phyloP scores from a whole-genome alignment of 2,797 vertebrate genomes.

The Enteromius argenteus region DNA sequence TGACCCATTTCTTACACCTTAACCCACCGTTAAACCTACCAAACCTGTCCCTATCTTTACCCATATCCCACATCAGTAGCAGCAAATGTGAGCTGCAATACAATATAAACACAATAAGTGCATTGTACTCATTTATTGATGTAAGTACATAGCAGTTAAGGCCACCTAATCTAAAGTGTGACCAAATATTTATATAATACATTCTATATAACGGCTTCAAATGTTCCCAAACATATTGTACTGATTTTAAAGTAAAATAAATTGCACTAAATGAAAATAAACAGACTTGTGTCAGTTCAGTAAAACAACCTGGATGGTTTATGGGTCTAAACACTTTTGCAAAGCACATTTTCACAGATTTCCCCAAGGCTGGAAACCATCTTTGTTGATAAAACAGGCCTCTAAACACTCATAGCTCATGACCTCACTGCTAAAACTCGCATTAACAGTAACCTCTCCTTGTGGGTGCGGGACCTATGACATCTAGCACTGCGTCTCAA shows the following conservation, averaged over 20 bases:
- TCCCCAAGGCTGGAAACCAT: conserved; percentile 47
- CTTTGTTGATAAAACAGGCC: conserved; percentile 16
- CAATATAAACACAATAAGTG: no score
- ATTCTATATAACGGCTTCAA: not conserved
- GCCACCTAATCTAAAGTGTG: no score
- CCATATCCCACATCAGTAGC: no score
- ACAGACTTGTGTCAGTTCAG: not conserved
- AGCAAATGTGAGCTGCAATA: no score
- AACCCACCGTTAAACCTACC: no score
- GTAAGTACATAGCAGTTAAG: no score
- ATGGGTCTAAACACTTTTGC: not conserved
- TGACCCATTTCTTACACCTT: no score
- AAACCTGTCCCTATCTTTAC: no score
- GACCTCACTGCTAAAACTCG: conserved; percentile 33
- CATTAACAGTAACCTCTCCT: conserved; percentile 66
- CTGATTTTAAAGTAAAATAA: not conserved
- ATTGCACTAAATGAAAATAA: not conserved
- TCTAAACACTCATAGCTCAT: conserved; percentile 46
- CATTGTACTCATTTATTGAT: no score
- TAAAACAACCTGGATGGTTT: conserved; percentile 1
- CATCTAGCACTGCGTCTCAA: conserved; percentile 25
- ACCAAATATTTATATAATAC: not conserved
- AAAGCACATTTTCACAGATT: conserved; percentile 16
- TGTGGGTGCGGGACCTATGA: conserved; percentile 38
- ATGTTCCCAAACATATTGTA: not conserved